A percentile compares a stretch with the other conserved stretches of the same genome.
Conservation (phyloP, 2,797 vertebrate genomes). For the Phoebastria nigripes region DNA sequence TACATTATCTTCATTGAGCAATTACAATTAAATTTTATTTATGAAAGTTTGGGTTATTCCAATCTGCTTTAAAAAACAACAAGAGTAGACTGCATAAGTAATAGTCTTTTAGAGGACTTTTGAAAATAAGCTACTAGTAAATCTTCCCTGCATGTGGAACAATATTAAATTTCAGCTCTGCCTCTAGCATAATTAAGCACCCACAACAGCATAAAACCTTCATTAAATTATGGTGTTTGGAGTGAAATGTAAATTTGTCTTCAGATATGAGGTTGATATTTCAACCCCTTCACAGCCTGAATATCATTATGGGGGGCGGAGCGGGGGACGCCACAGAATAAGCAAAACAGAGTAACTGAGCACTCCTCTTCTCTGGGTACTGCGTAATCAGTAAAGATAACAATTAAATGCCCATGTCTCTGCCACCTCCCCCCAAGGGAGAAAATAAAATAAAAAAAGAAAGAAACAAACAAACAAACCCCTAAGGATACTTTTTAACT, state of each 20-base stretch:
- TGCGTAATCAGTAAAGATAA: background rate
- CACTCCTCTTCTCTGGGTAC: background rate
- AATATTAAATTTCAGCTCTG: constrained; percentile 68
- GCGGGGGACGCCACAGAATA: background rate
- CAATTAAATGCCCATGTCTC: background rate
- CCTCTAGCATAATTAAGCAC: constrained; percentile 74
- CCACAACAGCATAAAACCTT: constrained; percentile 72
- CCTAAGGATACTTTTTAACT: background rate
- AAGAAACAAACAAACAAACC: background rate
- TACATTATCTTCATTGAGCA: constrained; percentile 16
- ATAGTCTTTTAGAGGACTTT: constrained; percentile 39
- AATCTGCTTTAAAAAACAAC: constrained; percentile 16
- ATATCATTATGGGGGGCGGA: constrained; percentile 30
- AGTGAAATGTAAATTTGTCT: constrained; percentile 78
- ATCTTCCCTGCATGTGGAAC: constrained; percentile 50
- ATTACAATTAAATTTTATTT: constrained; percentile 52
- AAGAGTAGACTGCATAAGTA: constrained; percentile 13
- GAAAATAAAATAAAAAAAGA: background rate
- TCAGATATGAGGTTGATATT: constrained; percentile 71
- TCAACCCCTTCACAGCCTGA: constrained; percentile 55
- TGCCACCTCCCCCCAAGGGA: background rate
- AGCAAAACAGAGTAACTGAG: background rate
- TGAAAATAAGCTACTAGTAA: constrained; percentile 56
- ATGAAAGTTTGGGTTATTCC: constrained; percentile 4
- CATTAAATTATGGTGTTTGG: constrained; percentile 75